Conservation (phyloP, 2,113 vertebrate genomes). For the Podarcis raffonei region DNA sequence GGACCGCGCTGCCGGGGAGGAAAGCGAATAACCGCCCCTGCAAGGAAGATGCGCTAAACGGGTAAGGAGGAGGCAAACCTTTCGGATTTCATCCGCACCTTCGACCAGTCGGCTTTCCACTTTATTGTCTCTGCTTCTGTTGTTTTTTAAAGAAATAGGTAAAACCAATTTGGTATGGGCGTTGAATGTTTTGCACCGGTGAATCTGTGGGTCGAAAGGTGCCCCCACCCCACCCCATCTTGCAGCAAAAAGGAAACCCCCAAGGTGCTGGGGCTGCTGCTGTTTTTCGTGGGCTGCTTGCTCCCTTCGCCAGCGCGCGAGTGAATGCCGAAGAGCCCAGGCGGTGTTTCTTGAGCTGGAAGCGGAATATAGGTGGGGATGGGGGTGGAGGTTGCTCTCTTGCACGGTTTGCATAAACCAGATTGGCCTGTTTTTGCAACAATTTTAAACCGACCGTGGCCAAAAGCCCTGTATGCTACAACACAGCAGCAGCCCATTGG, state of each 20-base stretch:
- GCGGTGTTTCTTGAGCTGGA: not conserved
- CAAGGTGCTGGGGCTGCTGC: not conserved
- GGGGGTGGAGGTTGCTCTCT: not conserved
- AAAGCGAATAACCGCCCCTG: not conserved
- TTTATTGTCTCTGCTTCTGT: too few species aligned
- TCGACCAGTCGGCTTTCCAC: not conserved
- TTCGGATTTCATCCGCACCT: too few species aligned
- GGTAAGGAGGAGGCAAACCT: constrained; percentile 31
- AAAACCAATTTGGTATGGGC: too few species aligned
- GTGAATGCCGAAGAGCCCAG: not conserved
- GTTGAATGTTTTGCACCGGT: not conserved
- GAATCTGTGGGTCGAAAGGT: not conserved
- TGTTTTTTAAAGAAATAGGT: too few species aligned
- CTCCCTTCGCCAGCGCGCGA: not conserved
- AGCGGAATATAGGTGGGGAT: not conserved
- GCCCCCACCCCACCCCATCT: not conserved
- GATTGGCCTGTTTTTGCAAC: too few species aligned
- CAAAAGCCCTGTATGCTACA: not conserved
- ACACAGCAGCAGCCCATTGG: not conserved
- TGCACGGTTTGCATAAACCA: too few species aligned
- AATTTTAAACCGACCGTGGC: not conserved
- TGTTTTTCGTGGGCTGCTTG: not conserved
- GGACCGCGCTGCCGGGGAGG: not conserved
- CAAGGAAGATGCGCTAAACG: constrained; percentile 5
- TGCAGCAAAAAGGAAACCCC: not conserved